These are phyloP conservation scores for Oreochromis tanganicae DNA, from an alignment of 2,113 vertebrate genomes.

Conservation along the genomic window DNA sequence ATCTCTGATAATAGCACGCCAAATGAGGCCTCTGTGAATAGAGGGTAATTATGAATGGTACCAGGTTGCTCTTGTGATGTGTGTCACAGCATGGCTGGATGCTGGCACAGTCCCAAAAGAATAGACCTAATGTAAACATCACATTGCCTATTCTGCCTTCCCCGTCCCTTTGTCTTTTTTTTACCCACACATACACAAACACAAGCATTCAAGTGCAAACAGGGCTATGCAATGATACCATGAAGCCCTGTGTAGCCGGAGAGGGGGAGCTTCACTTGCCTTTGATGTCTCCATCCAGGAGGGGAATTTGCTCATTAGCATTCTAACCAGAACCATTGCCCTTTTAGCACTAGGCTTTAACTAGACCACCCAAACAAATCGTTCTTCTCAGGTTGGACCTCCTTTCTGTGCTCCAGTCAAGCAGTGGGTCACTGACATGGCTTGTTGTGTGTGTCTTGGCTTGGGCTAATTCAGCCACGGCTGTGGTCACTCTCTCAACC, in stretches of 20 bases:
- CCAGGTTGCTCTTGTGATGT: conserved; percentile 55
- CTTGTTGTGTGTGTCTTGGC: not conserved
- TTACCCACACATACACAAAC: not conserved
- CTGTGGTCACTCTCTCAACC: not conserved
- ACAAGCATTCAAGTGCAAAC: not conserved
- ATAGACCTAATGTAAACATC: conserved; percentile 56
- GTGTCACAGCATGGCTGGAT: conserved; percentile 49
- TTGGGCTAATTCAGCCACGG: conserved; percentile 40
- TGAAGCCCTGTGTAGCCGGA: conserved; percentile 32
- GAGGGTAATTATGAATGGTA: conserved; percentile 63
- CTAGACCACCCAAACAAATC: conserved; percentile 68
- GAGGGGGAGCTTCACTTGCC: conserved; percentile 27
- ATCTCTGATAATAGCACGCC: conserved; percentile 61
- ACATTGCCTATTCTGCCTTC: conserved; percentile 20
- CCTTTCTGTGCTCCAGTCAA: conserved; percentile 7
- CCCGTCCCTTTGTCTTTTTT: not conserved
- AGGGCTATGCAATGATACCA: conserved; percentile 41
- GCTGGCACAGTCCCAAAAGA: conserved; percentile 47
- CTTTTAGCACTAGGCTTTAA: conserved; percentile 61
- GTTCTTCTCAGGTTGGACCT: conserved; percentile 22
- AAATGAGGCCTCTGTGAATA: conserved; percentile 64
- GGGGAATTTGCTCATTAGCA: conserved; percentile 62
- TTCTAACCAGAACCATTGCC: conserved; percentile 55
- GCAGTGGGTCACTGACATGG: conserved; percentile 15
- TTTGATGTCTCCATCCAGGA: conserved; percentile 68